Percentiles rank a stretch among this genome's conserved stretches.
Evolutionary conservation across 2,113 vertebrate species (phyloP).

Genomic region (Cyprinodon brontotheroides): DNA sequence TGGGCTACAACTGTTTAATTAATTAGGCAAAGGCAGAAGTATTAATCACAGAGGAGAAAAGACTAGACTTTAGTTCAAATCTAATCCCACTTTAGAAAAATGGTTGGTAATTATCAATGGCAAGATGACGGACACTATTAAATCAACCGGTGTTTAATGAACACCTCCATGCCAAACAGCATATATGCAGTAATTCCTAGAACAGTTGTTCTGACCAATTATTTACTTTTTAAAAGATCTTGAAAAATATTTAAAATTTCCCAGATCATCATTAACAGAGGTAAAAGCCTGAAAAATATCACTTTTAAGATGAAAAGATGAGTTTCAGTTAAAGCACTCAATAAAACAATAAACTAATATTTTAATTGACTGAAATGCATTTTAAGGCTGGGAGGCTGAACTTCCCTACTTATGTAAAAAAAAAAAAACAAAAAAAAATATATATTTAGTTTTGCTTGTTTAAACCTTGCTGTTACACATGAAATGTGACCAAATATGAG

Average conservation of each 20-base stretch:
- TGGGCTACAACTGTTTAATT: too few species aligned
- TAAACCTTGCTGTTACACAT: constrained; percentile 28
- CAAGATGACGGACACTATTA: neutral
- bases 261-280: neutral
- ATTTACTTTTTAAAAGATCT: neutral
- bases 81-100: neutral
- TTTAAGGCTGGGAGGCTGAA: neutral
- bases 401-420: neutral
- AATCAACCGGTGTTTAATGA: neutral
- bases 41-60: too few species aligned
- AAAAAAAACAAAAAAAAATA: neutral
- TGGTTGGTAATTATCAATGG: neutral
- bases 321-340: neutral
- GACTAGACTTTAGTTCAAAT: neutral
- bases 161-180: neutral
- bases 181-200: neutral
- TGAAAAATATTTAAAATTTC: neutral
- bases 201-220: neutral
- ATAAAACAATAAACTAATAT: neutral
- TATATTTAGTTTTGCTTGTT: constrained; percentile 7
- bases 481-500: constrained; percentile 39
- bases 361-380: neutral
- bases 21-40: too few species aligned
- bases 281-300: neutral
- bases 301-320: too few species aligned